Conservation (phyloP, 2,797 vertebrate genomes). For the Etheostoma perlongum region DNA sequence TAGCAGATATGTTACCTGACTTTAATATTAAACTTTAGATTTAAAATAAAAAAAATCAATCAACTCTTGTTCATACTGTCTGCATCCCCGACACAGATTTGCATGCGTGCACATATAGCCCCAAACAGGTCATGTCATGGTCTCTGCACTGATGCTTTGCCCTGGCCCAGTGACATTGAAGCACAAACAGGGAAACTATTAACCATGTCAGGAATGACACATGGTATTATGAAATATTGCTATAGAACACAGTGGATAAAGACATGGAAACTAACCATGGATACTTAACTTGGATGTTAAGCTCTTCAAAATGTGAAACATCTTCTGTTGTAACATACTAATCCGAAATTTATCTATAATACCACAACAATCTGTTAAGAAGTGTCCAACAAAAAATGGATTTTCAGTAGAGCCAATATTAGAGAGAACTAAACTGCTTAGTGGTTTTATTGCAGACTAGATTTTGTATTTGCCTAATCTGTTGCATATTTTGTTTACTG, state of each 20-base stretch:
- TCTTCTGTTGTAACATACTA: conserved; percentile 21
- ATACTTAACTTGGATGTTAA: not conserved
- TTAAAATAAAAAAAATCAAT: not conserved
- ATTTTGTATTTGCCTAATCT: conserved; percentile 48
- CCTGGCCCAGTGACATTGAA: not conserved
- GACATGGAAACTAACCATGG: not conserved
- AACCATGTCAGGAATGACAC: not conserved
- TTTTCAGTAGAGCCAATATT: conserved; percentile 33
- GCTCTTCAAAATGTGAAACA: conserved; percentile 8
- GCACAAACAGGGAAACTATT: not conserved
- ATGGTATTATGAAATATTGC: not conserved
- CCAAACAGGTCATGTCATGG: not conserved
- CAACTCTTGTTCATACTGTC: not conserved
- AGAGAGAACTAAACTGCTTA: conserved; percentile 30
- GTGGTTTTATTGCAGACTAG: conserved; percentile 25
- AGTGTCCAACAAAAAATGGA: conserved; percentile 26
- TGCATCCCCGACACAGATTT: conserved; percentile 11
- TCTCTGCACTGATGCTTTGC: not conserved
- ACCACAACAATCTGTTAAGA: conserved; percentile 38
- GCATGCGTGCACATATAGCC: not conserved
- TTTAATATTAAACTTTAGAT: conserved; percentile 22
- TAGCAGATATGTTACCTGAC: not conserved
- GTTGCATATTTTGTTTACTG: conserved; percentile 29
- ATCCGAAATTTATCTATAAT: conserved; percentile 24
- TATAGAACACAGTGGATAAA: not conserved